These are phyloP conservation scores for Alethe castanea DNA, from an alignment of 2,113 vertebrate species.

Conservation along the genomic window DNA sequence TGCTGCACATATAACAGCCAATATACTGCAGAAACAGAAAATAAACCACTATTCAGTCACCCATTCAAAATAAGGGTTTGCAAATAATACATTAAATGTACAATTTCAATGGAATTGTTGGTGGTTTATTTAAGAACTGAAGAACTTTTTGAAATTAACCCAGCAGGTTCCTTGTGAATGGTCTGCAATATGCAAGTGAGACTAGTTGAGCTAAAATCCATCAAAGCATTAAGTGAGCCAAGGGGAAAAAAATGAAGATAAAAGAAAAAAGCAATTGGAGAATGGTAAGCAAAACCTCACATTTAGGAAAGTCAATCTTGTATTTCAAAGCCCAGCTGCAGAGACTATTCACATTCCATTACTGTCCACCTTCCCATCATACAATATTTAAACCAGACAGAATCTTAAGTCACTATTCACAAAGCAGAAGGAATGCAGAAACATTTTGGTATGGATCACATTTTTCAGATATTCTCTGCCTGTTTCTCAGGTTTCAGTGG, in stretches of 20 bases:
- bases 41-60: not conserved
- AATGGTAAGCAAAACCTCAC: constrained; percentile 1
- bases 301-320: constrained; percentile 7
- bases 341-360: constrained; percentile 62
- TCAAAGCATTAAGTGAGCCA: not conserved
- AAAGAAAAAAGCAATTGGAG: not conserved
- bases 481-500: constrained; percentile 26
- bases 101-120: constrained; percentile 9
- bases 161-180: constrained; percentile 28
- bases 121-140: constrained; percentile 59
- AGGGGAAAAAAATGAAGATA: not conserved
- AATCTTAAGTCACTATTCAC: constrained; percentile 63
- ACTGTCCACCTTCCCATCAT: constrained; percentile 53
- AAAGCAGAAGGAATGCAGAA: constrained; percentile 28
- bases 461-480: not conserved
- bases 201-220: not conserved
- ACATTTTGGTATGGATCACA: constrained; percentile 6
- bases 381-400: constrained; percentile 42
- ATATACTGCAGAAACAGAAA: not conserved
- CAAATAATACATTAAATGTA: not conserved
- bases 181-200: constrained; percentile 18
- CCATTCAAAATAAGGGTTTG: not conserved
- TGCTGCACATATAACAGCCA: not conserved
- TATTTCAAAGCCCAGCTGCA: constrained; percentile 46
- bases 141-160: constrained; percentile 34